phyloP scores from a whole-genome alignment of 2,797 vertebrate species.

The Forpus xanthops region DNA sequence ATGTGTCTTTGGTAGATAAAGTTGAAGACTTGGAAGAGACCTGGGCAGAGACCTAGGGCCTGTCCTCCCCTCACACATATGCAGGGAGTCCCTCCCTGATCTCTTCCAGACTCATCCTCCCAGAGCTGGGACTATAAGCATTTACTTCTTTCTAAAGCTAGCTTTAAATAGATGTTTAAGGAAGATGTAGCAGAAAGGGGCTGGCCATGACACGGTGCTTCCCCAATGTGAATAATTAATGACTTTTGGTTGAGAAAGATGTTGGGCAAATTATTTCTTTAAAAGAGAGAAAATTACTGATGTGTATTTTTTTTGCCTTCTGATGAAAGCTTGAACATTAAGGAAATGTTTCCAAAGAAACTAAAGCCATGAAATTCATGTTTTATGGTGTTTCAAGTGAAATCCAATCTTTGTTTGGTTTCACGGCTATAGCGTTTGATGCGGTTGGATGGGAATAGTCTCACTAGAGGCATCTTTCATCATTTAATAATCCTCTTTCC shows the following conservation, averaged over 20 bases:
- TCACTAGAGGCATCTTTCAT: conserved; percentile 5
- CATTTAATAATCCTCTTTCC: background rate
- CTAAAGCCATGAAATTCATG: background rate
- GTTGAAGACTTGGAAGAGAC: background rate
- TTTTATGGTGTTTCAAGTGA: background rate
- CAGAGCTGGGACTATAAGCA: background rate
- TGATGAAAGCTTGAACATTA: background rate
- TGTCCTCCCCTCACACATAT: rapidly evolving
- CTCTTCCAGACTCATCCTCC: background rate
- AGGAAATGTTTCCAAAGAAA: background rate
- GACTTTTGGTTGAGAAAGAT: background rate
- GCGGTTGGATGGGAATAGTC: background rate
- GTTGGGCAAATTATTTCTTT: background rate
- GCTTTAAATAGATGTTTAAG: background rate
- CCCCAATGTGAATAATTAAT: background rate
- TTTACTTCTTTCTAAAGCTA: background rate
- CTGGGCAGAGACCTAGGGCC: background rate
- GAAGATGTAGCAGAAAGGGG: background rate
- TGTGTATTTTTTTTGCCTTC: background rate
- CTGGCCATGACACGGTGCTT: background rate
- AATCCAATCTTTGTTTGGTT: background rate
- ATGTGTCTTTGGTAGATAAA: background rate
- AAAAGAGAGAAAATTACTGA: background rate
- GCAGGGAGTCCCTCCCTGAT: background rate
- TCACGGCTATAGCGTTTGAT: background rate